Base-by-base conservation (phyloP, 1,140 invertebrate species). In the Samia ricini region DNA sequence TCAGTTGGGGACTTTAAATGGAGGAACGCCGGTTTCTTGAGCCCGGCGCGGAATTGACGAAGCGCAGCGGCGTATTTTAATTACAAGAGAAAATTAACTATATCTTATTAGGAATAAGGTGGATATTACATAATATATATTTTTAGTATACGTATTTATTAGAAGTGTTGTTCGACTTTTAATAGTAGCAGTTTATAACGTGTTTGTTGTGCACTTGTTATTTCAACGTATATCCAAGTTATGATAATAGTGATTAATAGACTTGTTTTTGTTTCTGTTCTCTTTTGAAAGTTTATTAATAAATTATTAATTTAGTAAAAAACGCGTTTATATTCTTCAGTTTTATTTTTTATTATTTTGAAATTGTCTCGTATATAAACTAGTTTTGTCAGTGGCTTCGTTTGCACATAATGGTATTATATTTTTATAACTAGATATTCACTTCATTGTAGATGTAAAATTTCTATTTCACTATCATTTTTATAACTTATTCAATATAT, bases 141-240 rank as follows among this genome's bases (percentile, higher is more conserved):
- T 4, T 26, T 42, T n/a, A n/a, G 12, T 42, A 42, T 4, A 12
- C 33, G 33, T 42, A 12, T 42, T 42, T 42, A 42, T 15, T 1
- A 42, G n/a, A n/a, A n/a, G n/a, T n/a, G 33, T 42, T 42, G 0
- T 42, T 42, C 33, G 12, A 42, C 33, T 42, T 36, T 42, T 42
- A n/a, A n/a, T n/a, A 42, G 33, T 42, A 42, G 33, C 33, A 42
- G 33, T 42, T 42, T 42, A 42, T 42, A 42, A 42, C 33, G 33
- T 15, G 33, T 42, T 42, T 42, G 4, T 42, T 42, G n/a, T n/a
- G n/a, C 33, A 42, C 33, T 42, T 4, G 10, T 42, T 12, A 42
- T 1, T 42, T 42, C 10, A 42, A 15, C 33, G 33, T 42, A 15
- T 8, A 10, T 12, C n/a, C n/a, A n/a, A n/a, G 33, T 42, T 42